Evolutionary conservation across 2,113 vertebrate genomes (phyloP).

Genomic region (Columba janthina): DNA sequence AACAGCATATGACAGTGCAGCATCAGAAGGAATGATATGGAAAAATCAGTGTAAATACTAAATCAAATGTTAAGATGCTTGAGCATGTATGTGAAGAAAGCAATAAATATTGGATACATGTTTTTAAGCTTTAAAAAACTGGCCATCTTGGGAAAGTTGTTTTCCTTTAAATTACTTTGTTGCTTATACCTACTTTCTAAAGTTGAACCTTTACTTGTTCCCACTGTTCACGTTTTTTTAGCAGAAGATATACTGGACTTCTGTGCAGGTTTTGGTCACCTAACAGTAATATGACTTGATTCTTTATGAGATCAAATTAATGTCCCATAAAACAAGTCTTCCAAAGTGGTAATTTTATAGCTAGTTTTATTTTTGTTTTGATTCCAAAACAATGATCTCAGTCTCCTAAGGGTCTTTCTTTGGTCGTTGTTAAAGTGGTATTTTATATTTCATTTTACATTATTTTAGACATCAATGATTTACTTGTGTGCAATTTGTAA

Average conservation of each 20-base stretch:
- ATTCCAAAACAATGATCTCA: not conserved
- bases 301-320: not conserved
- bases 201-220: not conserved
- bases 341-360: not conserved
- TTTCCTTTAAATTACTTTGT: not conserved
- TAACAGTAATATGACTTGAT: not conserved
- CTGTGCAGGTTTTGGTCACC: not conserved
- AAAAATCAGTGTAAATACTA: not conserved
- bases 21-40: not conserved
- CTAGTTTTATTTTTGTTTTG: not conserved
- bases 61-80: not conserved
- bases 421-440: not conserved
- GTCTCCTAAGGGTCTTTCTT: not conserved
- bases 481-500: not conserved
- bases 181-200: not conserved
- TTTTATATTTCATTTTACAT: not conserved
- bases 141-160: not conserved
- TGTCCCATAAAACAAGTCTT: not conserved
- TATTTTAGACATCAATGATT: not conserved
- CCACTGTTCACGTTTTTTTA: not conserved
- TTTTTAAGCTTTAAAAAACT: not conserved
- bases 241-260: not conserved
- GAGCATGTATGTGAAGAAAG: not conserved
- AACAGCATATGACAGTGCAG: not conserved
- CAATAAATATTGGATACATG: rapidly evolving